A percentile compares a stretch with the other conserved stretches of the same genome.
Conservation (phyloP, 2,113 vertebrate species). For the Gallinago jamesoni region DNA sequence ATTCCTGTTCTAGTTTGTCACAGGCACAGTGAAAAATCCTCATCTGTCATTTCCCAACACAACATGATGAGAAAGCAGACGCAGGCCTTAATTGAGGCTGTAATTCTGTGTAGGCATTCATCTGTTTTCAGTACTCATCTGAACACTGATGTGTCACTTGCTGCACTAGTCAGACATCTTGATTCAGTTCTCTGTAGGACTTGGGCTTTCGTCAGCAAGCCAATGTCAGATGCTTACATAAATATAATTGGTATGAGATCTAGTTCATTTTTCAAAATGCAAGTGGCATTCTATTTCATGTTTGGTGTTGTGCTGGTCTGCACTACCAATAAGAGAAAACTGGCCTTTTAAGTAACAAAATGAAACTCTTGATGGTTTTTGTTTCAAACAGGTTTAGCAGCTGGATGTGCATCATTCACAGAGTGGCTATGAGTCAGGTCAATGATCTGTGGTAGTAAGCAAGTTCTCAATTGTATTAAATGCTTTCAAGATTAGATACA, state of each 20-base stretch:
- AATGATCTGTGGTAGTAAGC: not conserved
- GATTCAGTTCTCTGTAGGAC: not conserved
- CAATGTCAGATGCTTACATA: not conserved
- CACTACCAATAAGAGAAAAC: not conserved
- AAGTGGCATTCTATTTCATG: not conserved
- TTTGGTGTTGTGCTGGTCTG: not conserved
- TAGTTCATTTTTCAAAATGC: not conserved
- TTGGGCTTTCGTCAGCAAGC: not conserved
- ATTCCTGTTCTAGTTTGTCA: slow-evolving; percentile 3
- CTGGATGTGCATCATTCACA: not conserved
- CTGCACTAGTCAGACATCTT: not conserved
- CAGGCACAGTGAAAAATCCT: not conserved
- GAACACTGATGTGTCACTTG: not conserved
- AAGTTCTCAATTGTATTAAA: not conserved
- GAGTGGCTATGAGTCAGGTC: not conserved
- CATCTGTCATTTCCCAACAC: not conserved
- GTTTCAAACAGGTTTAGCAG: slow-evolving; percentile 7
- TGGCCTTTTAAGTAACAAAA: not conserved
- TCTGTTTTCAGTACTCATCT: not conserved
- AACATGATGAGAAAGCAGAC: not conserved
- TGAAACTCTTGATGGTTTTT: not conserved
- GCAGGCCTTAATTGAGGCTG: not conserved
- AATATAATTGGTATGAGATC: not conserved
- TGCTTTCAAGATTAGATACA: not conserved
- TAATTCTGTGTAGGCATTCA: not conserved